Conservation (phyloP, 2,113 vertebrate genomes). For the Philantomba maxwellii region DNA sequence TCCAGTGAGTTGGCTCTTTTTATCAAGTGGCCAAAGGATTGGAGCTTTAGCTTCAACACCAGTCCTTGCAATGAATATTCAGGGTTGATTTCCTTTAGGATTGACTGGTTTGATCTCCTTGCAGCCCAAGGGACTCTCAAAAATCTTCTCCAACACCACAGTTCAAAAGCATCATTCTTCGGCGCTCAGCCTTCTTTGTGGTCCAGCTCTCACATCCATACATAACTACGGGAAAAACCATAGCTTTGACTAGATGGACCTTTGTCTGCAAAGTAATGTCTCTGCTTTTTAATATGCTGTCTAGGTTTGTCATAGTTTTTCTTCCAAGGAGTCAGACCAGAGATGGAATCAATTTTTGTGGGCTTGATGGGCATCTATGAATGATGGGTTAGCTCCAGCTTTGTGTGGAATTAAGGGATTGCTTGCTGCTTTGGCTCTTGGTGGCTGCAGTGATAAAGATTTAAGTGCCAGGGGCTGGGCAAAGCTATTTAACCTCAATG, state of each 20-base stretch:
- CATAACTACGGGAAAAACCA: neutral
- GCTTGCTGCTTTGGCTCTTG: neutral
- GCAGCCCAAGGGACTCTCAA: neutral
- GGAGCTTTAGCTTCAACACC: neutral
- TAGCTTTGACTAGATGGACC: neutral
- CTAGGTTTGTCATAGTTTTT: too few relatives aligned
- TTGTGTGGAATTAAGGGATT: neutral
- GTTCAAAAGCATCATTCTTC: neutral
- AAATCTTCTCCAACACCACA: neutral
- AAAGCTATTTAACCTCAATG: neutral
- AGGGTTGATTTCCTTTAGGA: neutral
- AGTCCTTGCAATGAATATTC: neutral
- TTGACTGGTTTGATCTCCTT: neutral
- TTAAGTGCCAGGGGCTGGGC: neutral
- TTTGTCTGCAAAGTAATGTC: neutral
- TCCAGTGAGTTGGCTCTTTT: neutral
- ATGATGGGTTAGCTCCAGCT: neutral
- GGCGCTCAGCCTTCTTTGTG: fast-evolving
- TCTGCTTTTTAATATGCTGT: neutral
- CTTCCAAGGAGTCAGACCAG: neutral
- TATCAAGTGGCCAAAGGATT: neutral
- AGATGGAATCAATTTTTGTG: neutral
- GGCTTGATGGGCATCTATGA: neutral
- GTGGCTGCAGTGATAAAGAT: neutral
- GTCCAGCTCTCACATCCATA: neutral